Evolutionary conservation across 2,113 vertebrate genomes (phyloP).

Genomic region (Quiscalus mexicanus): DNA sequence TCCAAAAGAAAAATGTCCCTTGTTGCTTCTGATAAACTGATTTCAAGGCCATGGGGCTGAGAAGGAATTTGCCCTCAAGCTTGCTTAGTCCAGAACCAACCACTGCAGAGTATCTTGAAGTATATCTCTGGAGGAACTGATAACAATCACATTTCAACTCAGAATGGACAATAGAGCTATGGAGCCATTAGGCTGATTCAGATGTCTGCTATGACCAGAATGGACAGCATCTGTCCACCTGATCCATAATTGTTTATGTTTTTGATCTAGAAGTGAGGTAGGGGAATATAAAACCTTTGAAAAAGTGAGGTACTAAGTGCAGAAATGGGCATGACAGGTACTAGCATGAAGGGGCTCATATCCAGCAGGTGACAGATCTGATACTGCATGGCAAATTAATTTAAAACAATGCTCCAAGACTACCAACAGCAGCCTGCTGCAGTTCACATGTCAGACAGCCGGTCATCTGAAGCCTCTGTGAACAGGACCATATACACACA

Average conservation of each 20-base stretch:
- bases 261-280: neutral
- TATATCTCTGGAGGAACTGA: constrained; percentile 16
- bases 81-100: constrained; percentile 36
- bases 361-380: neutral
- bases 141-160: neutral
- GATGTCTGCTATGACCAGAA: constrained; percentile 43
- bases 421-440: neutral
- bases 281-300: neutral
- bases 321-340: neutral
- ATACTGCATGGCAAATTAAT: neutral
- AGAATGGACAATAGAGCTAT: neutral
- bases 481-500: neutral
- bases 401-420: neutral
- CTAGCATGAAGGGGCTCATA: neutral
- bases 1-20: constrained; percentile 41
- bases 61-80: constrained; percentile 45
- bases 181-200: constrained; percentile 42
- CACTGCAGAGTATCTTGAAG: neutral
- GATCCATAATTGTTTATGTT: neutral
- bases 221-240: neutral
- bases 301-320: neutral
- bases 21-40: constrained; percentile 37
- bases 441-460: neutral
- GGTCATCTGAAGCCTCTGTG: neutral
- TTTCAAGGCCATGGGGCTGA: neutral